Evolutionary conservation across 2,113 vertebrate species (phyloP), one percentile per base, ranked within the genome.

Genomic region (Festucalex cinctus): DNA sequence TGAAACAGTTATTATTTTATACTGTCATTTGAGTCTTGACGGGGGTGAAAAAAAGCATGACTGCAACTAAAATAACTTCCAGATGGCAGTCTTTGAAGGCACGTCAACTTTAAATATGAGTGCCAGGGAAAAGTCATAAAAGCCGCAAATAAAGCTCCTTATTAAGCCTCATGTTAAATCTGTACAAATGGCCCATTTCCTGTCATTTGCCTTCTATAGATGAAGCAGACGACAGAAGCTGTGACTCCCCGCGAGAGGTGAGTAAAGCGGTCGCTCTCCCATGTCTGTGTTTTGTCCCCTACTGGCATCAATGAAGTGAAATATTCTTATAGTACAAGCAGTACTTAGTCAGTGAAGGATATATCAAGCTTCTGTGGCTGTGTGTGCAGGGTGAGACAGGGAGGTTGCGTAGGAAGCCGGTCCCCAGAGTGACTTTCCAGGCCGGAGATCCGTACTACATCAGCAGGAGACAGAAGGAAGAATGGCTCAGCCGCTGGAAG

Each of bases 391-490:
- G 92, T 69, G 94, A 94, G 62, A 86, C 94, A 43, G 91, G 94
- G 83, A 90, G 94, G 77, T 94, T 98, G 85, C 94, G 97, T 73
- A 95, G 96, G 91, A 93, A 93, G 81, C 96, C 96, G 0, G 93
- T 98, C 89, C 97, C 92, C 80, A 92, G 96, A 69, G 93, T 94
- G 86, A 97, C 96, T 77, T 98, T 95, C 92, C 97, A 98, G 89
- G 97, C 97, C 0, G 97, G 97, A 76, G 97, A 98, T 86, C 96
- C 97, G 12, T 98, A 94, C 91, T 95, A 96, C 91, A 93, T 98
- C 92, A 98, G 95, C 93, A 95, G 95, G 90, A 92, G 95, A 88
- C 96, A 97, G 86, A 90, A 91, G 77, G 97, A 98, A 63, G 96
- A 98, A 90, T 95, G 93, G 95, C 92, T 98, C 86, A 95, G 94